A percentile compares a stretch with the other conserved stretches of the same genome.
Evolutionary conservation across 2,797 vertebrate genomes (phyloP).

Genomic region (Acanthis flammea): DNA sequence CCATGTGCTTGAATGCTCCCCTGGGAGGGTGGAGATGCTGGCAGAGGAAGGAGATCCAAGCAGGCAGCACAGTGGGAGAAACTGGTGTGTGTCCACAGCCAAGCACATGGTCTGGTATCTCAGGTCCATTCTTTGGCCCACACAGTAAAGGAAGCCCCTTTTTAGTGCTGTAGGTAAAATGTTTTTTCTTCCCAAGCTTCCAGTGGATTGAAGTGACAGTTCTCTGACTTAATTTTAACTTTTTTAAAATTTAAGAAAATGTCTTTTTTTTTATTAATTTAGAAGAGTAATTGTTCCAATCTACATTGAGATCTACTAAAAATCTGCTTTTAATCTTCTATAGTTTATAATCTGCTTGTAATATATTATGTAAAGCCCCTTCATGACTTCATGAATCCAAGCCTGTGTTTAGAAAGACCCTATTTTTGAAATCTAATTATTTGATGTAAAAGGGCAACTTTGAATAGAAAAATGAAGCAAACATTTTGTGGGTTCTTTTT

Average conservation of each 20-base stretch:
- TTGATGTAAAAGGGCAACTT: not conserved
- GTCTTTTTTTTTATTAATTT: not conserved
- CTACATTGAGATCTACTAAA: not conserved
- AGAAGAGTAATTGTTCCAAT: not conserved
- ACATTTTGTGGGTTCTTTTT: not conserved
- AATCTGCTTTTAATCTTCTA: not conserved
- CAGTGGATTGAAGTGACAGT: not conserved
- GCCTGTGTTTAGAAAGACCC: not conserved
- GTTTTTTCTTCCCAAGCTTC: not conserved
- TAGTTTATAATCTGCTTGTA: not conserved
- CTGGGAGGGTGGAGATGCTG: not conserved
- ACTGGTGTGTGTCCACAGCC: not conserved
- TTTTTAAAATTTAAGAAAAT: not conserved
- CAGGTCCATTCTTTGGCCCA: not conserved
- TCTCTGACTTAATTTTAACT: not conserved
- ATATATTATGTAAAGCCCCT: not conserved
- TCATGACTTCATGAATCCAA: not conserved
- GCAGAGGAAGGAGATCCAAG: not conserved
- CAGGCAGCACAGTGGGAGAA: not conserved
- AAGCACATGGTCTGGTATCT: not conserved
- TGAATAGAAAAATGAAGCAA: not conserved
- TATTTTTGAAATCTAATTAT: not conserved
- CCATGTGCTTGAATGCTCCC: not conserved
- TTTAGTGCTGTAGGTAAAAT: not conserved
- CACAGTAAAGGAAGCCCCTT: not conserved